These are phyloP conservation scores for Rhynchomys soricoides DNA, from an alignment of 2,113 vertebrate genomes.

Conservation along the genomic window DNA sequence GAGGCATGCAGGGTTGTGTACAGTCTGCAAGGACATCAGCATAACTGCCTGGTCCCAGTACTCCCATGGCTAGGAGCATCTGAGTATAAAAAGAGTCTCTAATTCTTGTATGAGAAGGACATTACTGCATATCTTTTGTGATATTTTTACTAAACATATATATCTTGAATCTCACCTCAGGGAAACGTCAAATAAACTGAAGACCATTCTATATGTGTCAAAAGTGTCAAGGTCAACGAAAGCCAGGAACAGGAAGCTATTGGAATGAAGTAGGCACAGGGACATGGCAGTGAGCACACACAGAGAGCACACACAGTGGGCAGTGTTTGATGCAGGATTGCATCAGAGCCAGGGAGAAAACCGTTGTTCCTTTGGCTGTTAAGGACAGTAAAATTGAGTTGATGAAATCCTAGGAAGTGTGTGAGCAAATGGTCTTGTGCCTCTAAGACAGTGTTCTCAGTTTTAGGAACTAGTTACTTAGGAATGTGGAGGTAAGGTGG, in stretches of 20 bases:
- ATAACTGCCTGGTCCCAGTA: background rate
- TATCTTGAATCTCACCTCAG: slow-evolving; percentile 17
- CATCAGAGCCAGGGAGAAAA: background rate
- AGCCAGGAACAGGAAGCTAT: background rate
- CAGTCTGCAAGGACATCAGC: background rate
- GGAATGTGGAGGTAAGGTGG: background rate
- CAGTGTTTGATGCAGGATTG: background rate
- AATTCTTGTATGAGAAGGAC: background rate
- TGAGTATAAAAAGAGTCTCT: background rate
- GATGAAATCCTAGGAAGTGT: background rate
- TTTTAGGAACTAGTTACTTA: slow-evolving; percentile 9
- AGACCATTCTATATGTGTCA: slow-evolving; percentile 20
- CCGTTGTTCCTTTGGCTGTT: background rate
- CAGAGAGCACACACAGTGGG: background rate
- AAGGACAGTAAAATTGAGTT: background rate
- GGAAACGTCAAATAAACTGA: slow-evolving; percentile 14
- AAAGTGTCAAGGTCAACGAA: slow-evolving; percentile 36
- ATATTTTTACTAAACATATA: slow-evolving; percentile 12
- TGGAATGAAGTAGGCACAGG: background rate
- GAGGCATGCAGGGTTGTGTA: background rate
- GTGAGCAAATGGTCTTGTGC: background rate
- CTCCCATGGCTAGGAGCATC: background rate
- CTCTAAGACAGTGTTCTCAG: background rate
- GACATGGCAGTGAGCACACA: fast-evolving
- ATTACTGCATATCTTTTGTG: background rate